Percentiles rank a stretch among this genome's conserved stretches.
These are phyloP conservation scores for Passer montanus DNA, from an alignment of 2,113 vertebrate species.

Conservation along the genomic window DNA sequence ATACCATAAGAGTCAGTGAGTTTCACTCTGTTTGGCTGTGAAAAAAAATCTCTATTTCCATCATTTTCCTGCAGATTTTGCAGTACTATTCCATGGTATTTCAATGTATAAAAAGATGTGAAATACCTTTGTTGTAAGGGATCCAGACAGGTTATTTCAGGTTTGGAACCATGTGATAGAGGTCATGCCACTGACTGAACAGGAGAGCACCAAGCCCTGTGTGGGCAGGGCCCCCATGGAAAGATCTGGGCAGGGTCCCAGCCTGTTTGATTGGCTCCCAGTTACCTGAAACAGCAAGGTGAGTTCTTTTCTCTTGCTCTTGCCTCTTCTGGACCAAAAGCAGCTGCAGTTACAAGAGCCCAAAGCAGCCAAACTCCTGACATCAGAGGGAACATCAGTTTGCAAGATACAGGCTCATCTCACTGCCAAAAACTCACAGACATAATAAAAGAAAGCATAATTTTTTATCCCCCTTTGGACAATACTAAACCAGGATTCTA, in stretches of 20 bases:
- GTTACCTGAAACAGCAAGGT: not conserved
- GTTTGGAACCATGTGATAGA: not conserved
- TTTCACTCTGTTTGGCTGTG: not conserved
- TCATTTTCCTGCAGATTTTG: not conserved
- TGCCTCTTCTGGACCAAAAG: not conserved
- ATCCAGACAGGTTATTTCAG: not conserved
- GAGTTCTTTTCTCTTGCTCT: not conserved
- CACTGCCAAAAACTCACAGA: not conserved
- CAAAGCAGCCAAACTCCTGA: not conserved
- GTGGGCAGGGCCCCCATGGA: fast-evolving
- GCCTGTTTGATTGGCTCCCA: not conserved
- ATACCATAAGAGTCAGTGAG: not conserved
- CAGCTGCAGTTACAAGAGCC: not conserved
- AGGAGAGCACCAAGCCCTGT: not conserved
- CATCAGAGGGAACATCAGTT: not conserved
- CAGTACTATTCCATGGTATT: not conserved
- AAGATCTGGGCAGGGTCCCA: not conserved
- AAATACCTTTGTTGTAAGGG: not conserved
- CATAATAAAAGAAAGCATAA: not conserved
- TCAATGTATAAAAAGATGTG: not conserved
- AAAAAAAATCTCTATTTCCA: not conserved
- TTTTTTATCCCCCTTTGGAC: not conserved
- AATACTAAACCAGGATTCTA: not conserved
- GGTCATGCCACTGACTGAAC: not conserved
- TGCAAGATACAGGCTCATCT: not conserved